These are phyloP conservation scores for Drosophila albomicans DNA, from an alignment of 1,140 invertebrate species.

Conservation along the genomic window DNA sequence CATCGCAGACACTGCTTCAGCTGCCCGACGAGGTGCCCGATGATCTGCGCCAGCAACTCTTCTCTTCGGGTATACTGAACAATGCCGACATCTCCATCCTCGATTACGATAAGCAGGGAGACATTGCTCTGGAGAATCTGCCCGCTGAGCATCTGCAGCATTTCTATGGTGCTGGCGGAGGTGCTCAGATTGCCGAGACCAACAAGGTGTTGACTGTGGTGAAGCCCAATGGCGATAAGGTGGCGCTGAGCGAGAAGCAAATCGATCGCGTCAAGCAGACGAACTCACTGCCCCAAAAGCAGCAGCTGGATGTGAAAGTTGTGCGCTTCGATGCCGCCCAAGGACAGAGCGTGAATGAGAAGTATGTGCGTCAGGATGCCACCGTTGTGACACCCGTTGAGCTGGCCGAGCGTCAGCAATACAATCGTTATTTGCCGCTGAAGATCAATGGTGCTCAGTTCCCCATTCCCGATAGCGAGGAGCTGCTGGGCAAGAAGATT, in stretches of 20 bases:
- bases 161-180: slow-evolving; percentile 92
- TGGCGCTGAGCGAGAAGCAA: slow-evolving; percentile 85
- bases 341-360: slow-evolving; percentile 89
- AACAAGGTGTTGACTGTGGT: slow-evolving; percentile 88
- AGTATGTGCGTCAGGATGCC: slow-evolving; percentile 90
- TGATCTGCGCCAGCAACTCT: slow-evolving; percentile 91
- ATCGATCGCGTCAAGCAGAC: slow-evolving; percentile 85
- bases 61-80: slow-evolving; percentile 93
- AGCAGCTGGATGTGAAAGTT: slow-evolving; percentile 93
- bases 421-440: slow-evolving; percentile 92
- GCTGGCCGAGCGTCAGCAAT: slow-evolving; percentile 90
- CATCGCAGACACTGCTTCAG: slow-evolving; percentile 86
- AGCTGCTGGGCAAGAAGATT: slow-evolving; percentile 90
- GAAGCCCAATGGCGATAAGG: slow-evolving; percentile 87
- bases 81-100: slow-evolving; percentile 94
- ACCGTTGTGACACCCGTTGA: slow-evolving; percentile 90
- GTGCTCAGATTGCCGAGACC: slow-evolving; percentile 89
- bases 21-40: slow-evolving; percentile 94
- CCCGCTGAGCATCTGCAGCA: slow-evolving; percentile 94
- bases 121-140: slow-evolving; percentile 92
- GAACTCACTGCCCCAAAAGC: slow-evolving; percentile 84
- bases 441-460: slow-evolving; percentile 94
- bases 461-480: slow-evolving; percentile 90
- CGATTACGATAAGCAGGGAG: slow-evolving; percentile 95
- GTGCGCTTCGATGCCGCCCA: slow-evolving; percentile 92